Evolutionary conservation across 1,140 invertebrate species (phyloP), one percentile per base, ranked within the genome.

Genomic region (Lucilia sericata): DNA sequence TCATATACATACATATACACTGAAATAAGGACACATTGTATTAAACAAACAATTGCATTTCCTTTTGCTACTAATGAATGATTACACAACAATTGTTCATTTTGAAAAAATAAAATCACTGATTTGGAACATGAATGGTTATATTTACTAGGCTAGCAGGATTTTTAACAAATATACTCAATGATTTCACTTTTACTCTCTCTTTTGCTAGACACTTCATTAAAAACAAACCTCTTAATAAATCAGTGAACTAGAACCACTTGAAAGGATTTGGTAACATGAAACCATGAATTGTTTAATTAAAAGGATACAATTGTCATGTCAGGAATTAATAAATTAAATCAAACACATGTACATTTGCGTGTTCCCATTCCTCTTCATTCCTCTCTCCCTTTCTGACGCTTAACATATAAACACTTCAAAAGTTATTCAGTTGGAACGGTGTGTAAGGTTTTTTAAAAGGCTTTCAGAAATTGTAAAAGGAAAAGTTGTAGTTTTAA

Each of bases 251-350:
- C n/a, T 60, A 60, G 55, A 60, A 60, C 14, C 55, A 60, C 55
- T 60, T 60, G 14, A 60, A 60, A 60, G 55, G 55, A 60, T 60
- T 60, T 42, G 13, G 55, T 60, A 60, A 60, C 55, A 60, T 60
- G 55, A 60, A 60, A n/a, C 55, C 55, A 14, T n/a, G n/a, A 14
- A 60, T 60, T 60, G 55, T 60, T 60, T 17, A 60, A 60, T 60
- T 60, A 60, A 30, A 60, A 60, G 55, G 55, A 17, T 60, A 60
- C 55, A 17, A 60, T 60, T 60, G 55, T 60, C 55, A 60, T 60
- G 55, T n/a, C 55, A 60, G 55, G 55, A 60, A 17, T 60, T n/a
- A 60, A 60, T 60, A 60, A 60, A 60, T 60, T 14, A 60, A n/a
- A 17, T 14, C 55, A 7, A 60, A 17, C 55, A 60, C 55, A 42